Evolutionary conservation across 2,888 invertebrate genomes (phyloP), one percentile per base, ranked within the genome.

Genomic region (Smittia sp.): DNA sequence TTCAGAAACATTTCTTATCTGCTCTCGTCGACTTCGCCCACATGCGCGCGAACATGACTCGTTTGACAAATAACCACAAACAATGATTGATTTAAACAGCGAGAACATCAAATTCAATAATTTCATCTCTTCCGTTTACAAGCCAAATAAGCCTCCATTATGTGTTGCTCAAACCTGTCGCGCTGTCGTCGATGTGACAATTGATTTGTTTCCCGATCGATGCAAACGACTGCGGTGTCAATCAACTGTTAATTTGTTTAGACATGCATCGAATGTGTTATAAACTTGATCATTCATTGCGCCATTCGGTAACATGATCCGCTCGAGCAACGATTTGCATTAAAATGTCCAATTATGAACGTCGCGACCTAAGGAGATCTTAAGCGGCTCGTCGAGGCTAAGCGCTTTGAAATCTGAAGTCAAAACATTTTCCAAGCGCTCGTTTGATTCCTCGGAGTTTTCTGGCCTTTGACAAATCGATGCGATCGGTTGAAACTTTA

Each of bases 241-340:
- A 72, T 72, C 72, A 72, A 72, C 13, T 54, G 27, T 39, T 72
- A 72, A 72, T 72, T 72, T 72, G 69, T 72, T 72, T 62, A 72
- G 72, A 72, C 72, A 62, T 25, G 22, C 62, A 18, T 2, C 32
- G 9, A 20, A 62, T 72, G 62, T 62, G 72, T 54, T 58, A 58
- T 46, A 13, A 58, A 58, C 2, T 18, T 22, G 58, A 58, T 58
- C 58, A 9, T 58, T 58, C 22, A 46, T 13, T 15, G 46, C 46
- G 46, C n/a, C n/a, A 58, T 7, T 52, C 58, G 58, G 63, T 27
- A 63, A 63, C 63, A 4, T 63, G 63, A 63, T 63, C n/a, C 27
- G 25, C 27, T 63, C 20, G n/a, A 27, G 4, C 15, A 63, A 27
- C 63, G 27, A 63, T 63, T 63, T 63, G 25, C 63, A 63, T 63